Conservation (phyloP, 2,113 vertebrate species). For the Percopsis transmontana region DNA sequence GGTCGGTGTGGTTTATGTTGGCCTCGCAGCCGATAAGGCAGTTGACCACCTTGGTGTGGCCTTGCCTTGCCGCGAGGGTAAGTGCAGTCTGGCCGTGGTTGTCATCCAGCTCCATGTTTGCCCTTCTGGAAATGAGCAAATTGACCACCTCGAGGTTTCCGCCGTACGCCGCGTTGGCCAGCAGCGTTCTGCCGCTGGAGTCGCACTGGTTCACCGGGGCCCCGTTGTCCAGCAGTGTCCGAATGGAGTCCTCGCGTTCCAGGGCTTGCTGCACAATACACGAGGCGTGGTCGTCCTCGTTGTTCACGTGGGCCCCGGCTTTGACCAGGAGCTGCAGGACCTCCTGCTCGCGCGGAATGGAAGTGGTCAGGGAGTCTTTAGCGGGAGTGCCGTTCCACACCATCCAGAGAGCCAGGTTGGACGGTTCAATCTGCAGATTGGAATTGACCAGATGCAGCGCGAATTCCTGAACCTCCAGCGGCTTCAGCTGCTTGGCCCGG, state of each 20-base stretch:
- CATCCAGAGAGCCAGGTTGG: conserved; percentile 96
- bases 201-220: conserved; percentile 94
- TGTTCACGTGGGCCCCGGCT: conserved; percentile 94
- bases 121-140: conserved; percentile 88
- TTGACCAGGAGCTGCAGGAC: conserved; percentile 94
- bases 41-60: conserved; percentile 96
- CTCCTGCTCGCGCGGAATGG: conserved; percentile 94
- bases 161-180: conserved; percentile 92
- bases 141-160: conserved; percentile 95
- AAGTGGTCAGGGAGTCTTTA: conserved; percentile 89
- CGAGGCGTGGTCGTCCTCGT: conserved; percentile 88
- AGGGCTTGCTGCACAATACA: conserved; percentile 94
- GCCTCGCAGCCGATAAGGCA: conserved; percentile 93
- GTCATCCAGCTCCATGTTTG: conserved; percentile 92
- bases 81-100: conserved; percentile 92
- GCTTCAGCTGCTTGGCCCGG: conserved; percentile 90
- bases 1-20: conserved; percentile 95
- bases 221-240: conserved; percentile 92
- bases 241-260: conserved; percentile 94
- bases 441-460: conserved; percentile 93
- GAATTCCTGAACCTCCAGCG: conserved; percentile 93
- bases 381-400: conserved; percentile 97
- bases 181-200: conserved; percentile 87
- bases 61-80: conserved; percentile 93
- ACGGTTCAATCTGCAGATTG: conserved; percentile 91